A percentile compares a stretch with the other conserved stretches of the same genome.
phyloP scores from a whole-genome alignment of 2,113 vertebrate species.

The Odontesthes bonariensis region DNA sequence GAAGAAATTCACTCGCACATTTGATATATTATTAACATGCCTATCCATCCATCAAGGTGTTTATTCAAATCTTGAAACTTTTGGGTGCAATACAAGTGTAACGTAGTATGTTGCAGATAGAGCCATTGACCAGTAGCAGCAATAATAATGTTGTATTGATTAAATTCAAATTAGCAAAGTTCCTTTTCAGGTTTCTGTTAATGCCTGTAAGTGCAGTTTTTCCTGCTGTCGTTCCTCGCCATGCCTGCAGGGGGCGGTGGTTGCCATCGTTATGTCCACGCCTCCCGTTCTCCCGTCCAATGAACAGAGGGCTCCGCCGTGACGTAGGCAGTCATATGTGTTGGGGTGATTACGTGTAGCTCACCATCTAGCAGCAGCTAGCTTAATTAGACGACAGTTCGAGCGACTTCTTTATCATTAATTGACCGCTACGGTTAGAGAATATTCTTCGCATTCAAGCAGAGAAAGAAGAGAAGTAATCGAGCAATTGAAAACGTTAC shows the following conservation, averaged over 20 bases:
- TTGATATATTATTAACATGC: no score
- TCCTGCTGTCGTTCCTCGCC: no score
- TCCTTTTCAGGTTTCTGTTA: no score
- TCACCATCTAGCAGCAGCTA: constrained; percentile 59
- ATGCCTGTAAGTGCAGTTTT: no score
- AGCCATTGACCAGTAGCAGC: no score
- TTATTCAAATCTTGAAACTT: no score
- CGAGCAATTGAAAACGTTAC: neutral
- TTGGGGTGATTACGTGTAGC: constrained; percentile 78
- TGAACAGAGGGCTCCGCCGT: constrained; percentile 4
- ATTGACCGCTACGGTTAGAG: neutral
- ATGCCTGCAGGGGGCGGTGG: neutral
- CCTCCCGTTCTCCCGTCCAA: constrained; percentile 30
- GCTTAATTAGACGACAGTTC: constrained; percentile 27
- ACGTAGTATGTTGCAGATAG: no score
- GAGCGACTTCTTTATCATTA: neutral
- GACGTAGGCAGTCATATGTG: constrained; percentile 67
- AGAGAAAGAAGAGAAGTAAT: neutral
- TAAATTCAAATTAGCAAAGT: no score
- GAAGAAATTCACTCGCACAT: no score
- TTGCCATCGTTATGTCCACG: neutral
- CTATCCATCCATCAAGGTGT: no score
- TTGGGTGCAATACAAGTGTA: no score
- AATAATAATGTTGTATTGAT: no score
- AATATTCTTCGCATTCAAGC: neutral